These are phyloP conservation scores for Alviniconcha strummeri DNA, from an alignment of 2,888 invertebrate species.

Conservation along the genomic window DNA sequence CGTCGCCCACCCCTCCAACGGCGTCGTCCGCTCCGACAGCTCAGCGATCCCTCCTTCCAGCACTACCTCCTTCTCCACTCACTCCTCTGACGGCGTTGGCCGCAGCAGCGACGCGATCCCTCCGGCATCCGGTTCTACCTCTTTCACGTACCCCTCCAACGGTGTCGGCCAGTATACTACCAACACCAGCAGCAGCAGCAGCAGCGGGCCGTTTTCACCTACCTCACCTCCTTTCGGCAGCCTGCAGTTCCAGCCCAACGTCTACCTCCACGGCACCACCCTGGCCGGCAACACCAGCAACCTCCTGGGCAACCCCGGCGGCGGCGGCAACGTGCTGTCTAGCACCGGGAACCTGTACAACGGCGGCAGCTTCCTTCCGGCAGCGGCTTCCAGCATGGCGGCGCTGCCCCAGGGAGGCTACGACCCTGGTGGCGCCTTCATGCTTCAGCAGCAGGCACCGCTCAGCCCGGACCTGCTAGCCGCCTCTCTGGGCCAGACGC, in stretches of 20 bases:
- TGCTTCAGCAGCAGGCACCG: conserved; percentile 1
- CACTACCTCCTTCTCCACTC: neutral
- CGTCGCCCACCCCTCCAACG: too few relatives aligned
- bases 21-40: neutral
- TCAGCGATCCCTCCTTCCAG: neutral
- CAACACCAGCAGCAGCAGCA: conserved; percentile 11
- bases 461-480: conserved; percentile 18
- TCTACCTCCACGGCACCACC: neutral
- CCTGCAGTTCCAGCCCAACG: neutral
- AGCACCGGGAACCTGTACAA: neutral
- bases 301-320: neutral
- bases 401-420: conserved; percentile 1
- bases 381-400: conserved; percentile 10
- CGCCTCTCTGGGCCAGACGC: conserved; percentile 8
- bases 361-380: conserved; percentile 7
- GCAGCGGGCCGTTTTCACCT: neutral
- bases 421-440: neutral
- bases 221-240: neutral
- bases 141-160: neutral
- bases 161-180: neutral
- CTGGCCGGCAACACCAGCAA: neutral
- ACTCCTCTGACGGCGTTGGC: neutral
- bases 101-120: neutral
- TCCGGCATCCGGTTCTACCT: neutral
- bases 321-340: neutral